Conservation (phyloP, 1,140 invertebrate species). For the Microplitis mediator region DNA sequence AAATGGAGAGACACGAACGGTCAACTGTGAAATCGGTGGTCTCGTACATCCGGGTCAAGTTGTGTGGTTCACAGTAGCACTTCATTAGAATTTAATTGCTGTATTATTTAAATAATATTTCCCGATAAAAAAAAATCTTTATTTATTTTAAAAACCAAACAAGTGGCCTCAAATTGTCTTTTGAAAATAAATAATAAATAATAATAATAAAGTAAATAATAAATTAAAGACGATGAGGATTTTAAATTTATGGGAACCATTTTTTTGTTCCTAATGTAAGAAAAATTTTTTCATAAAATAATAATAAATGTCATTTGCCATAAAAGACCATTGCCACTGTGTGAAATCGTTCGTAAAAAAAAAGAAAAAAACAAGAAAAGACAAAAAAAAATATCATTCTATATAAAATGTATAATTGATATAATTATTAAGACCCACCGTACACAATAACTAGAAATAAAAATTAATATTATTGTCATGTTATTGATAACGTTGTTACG, state of each 20-base stretch:
- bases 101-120: not conserved
- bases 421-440: constrained; percentile 39
- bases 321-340: not conserved
- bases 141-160: constrained; percentile 7
- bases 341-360: constrained; percentile 30
- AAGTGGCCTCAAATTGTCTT: constrained; percentile 28
- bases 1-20: constrained; percentile 74
- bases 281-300: too few relatives aligned
- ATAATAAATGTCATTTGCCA: not conserved
- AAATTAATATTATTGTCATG: constrained; percentile 41
- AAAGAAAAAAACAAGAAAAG: too few relatives aligned
- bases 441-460: constrained; percentile 50
- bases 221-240: not conserved
- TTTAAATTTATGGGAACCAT: not conserved
- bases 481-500: constrained; percentile 40
- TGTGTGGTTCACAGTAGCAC: constrained; percentile 70
- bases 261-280: not conserved
- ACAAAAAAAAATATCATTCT: constrained; percentile 37
- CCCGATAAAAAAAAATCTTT: not conserved
- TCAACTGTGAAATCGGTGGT: constrained; percentile 79
- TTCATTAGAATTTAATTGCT: constrained; percentile 46
- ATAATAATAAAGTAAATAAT: not conserved
- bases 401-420: constrained; percentile 15
- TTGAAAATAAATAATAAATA: constrained; percentile 3
- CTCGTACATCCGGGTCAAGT: constrained; percentile 70